These are phyloP conservation scores for Promerops cafer DNA, from an alignment of 2,113 vertebrate species.

Conservation along the genomic window DNA sequence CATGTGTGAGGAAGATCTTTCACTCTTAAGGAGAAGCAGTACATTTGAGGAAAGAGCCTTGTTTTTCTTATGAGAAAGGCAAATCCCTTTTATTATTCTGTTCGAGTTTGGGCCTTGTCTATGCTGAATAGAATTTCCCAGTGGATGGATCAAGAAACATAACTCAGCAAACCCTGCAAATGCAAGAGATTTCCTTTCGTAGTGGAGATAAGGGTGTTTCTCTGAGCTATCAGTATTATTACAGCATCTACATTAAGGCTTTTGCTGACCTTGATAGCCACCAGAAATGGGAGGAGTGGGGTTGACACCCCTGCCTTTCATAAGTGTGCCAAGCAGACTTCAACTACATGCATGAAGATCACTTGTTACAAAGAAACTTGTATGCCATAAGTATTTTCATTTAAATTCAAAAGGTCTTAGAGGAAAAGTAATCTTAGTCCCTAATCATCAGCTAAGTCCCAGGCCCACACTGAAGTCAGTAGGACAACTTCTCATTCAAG, in stretches of 20 bases:
- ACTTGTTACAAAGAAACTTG: neutral
- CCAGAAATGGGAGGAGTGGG: neutral
- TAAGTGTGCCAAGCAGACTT: neutral
- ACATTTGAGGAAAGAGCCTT: neutral
- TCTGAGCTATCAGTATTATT: neutral
- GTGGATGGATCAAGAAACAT: neutral
- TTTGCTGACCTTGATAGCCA: neutral
- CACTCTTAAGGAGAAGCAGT: neutral
- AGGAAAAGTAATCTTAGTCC: neutral
- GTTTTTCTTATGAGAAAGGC: neutral
- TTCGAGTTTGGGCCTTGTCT: neutral
- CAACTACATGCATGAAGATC: neutral
- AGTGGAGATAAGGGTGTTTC: neutral
- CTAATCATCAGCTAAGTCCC: neutral
- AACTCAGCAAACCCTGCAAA: neutral
- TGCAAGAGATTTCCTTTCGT: slow-evolving; percentile 5
- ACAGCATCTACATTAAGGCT: neutral
- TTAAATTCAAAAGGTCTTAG: neutral
- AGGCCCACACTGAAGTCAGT: neutral
- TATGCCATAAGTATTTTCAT: neutral
- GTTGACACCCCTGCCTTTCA: neutral
- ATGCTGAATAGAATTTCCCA: neutral
- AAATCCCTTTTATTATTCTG: neutral
- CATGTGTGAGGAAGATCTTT: neutral
- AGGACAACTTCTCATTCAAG: neutral